Conservation (phyloP, 2,888 invertebrate species). For the Drosophila macrospina region DNA sequence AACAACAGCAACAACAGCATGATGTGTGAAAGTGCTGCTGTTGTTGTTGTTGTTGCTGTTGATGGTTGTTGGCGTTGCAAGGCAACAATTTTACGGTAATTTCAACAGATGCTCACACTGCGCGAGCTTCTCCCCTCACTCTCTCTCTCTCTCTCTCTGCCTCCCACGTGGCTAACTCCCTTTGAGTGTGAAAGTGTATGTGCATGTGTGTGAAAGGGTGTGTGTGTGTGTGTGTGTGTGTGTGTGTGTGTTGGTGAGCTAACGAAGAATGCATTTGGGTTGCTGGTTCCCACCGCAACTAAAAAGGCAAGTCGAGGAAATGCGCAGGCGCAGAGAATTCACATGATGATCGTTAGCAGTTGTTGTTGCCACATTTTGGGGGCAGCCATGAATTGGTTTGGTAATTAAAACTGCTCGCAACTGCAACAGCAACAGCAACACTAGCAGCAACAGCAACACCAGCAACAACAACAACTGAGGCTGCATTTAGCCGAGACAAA, state of each 20-base stretch:
- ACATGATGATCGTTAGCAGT: constrained; percentile 77
- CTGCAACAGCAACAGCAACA: constrained; percentile 45
- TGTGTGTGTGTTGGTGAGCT: constrained; percentile 1
- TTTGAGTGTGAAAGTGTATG: constrained; percentile 52
- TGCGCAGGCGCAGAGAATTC: constrained; percentile 72
- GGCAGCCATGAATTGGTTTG: constrained; percentile 66
- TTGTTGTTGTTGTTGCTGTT: constrained; percentile 42
- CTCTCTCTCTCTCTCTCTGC: background rate
- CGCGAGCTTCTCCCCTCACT: background rate
- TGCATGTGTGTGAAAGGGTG: background rate
- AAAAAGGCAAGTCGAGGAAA: constrained; percentile 57
- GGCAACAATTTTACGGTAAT: constrained; percentile 63
- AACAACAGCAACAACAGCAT: constrained; percentile 43
- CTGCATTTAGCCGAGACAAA: constrained; percentile 59
- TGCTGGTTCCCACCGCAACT: constrained; percentile 45
- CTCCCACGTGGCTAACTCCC: constrained; percentile 20
- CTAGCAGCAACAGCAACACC: constrained; percentile 41
- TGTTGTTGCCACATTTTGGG: constrained; percentile 47
- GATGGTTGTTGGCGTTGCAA: constrained; percentile 48
- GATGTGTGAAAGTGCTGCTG: constrained; percentile 76
- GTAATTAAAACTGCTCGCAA: constrained; percentile 72
- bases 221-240: constrained; percentile 1
- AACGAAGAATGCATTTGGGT: constrained; percentile 55
- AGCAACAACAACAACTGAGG: constrained; percentile 15
- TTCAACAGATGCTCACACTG: constrained; percentile 47